phyloP scores from a whole-genome alignment of 2,888 invertebrate genomes.

The Callyntrura guangdongensis region DNA sequence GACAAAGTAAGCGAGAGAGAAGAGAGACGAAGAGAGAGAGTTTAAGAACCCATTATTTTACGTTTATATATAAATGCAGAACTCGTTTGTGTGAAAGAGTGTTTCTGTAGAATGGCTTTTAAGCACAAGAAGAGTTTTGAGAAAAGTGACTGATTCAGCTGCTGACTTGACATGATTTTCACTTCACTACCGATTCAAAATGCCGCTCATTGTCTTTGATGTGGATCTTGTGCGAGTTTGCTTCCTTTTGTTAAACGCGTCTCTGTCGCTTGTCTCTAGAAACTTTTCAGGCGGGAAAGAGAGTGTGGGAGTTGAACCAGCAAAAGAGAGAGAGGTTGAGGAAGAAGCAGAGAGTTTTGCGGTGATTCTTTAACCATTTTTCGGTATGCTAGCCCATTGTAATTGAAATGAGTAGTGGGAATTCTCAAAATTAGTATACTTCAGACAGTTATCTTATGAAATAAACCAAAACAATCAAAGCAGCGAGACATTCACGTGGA shows the following conservation, averaged over 20 bases:
- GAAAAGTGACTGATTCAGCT: conserved; percentile 70
- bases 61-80: neutral
- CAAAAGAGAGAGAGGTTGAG: neutral
- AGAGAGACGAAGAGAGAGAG: neutral
- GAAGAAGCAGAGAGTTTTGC: neutral
- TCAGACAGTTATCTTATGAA: conserved; percentile 32
- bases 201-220: conserved; percentile 60
- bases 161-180: conserved; percentile 73
- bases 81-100: neutral
- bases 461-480: too few species aligned
- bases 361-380: conserved; percentile 14
- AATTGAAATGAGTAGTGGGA: conserved; percentile 31
- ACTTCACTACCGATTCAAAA: conserved; percentile 48
- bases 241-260: conserved; percentile 23
- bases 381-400: neutral
- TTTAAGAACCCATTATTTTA: conserved; percentile 45
- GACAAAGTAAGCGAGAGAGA: too few species aligned
- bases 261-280: conserved; percentile 8
- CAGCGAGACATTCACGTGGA: too few species aligned
- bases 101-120: conserved; percentile 26
- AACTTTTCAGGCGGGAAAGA: neutral
- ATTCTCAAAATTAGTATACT: conserved; percentile 38
- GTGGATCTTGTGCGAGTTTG: conserved; percentile 43
- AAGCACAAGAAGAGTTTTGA: conserved; percentile 27
- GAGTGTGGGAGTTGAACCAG: neutral